Evolutionary conservation across 1,140 invertebrate species (phyloP), one percentile per base, ranked within the genome.

Genomic region (Pseudomyrmex cubaensis): DNA sequence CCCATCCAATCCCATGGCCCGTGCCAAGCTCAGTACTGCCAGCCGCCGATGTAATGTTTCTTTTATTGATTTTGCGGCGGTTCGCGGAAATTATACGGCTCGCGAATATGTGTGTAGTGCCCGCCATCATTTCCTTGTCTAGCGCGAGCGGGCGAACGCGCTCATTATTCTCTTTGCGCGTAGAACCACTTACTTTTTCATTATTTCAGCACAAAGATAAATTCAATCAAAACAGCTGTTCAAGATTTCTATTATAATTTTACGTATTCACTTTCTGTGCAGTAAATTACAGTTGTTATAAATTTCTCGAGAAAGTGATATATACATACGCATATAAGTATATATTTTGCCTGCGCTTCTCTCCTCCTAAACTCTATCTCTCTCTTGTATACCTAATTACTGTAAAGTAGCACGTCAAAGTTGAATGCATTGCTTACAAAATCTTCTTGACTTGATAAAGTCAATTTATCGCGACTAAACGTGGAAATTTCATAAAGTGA

Each of bases 51-150:
- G 92, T 94, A 94, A 94, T 94, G 93, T 94, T 94, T 94, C 93
- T 94, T 94, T 94, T 94, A 94, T 94, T 94, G 94, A 94, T 94
- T 94, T 94, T 93, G 93, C 90, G 93, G 93, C 92, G 91, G 89
- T 88, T 91, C 90, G 91, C 90, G 90, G 90, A 93, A 94, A 94
- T 94, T 94, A 94, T 92, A 92, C 89, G 87, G 87, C 82, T 82
- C 84, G 82, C 78, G 85, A 74, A 90, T 91, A 87, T 91, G 87
- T 90, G 87, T 72, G 76, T 72, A 80, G 57, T 75, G 67, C 54
- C 67, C 72, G 52, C 72, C 86, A 64, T 87, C 86, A 63, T 80
- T 80, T 72, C 66, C 76, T 80, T 70, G 76, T 80, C 76, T 80
- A 80, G 62, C 35, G 76, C 52, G 56, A 20, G 17, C 56, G 74